Conservation (phyloP, 2,113 vertebrate species). For the Pelodiscus sinensis region DNA sequence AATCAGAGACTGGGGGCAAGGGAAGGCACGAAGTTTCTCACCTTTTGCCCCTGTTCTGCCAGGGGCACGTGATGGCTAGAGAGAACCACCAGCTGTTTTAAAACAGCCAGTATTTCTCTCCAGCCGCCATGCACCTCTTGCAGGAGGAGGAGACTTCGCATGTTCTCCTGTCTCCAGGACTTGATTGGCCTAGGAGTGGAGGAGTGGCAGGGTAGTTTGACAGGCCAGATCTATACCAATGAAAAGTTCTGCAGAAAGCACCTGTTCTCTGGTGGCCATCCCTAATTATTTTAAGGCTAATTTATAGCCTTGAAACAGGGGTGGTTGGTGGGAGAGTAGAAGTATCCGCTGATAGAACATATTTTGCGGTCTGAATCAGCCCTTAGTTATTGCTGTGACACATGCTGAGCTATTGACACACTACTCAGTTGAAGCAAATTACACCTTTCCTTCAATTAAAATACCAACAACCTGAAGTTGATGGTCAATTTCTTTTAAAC, state of each 20-base stretch:
- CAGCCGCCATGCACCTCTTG: no score
- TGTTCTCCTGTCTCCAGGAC: no score
- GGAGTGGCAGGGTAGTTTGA: no score
- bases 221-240: background rate
- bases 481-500: background rate
- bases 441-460: background rate
- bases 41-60: no score
- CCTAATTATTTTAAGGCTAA: background rate
- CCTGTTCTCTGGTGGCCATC: background rate
- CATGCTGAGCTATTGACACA: background rate
- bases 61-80: no score
- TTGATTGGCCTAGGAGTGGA: no score
- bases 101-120: no score
- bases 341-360: background rate
- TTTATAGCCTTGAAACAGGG: background rate
- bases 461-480: fast-evolving
- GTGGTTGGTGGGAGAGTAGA: background rate
- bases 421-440: background rate
- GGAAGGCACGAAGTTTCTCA: no score
- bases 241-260: background rate
- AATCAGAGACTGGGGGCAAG: no score
- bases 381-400: slow-evolving; percentile 1
- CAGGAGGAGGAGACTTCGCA: no score
- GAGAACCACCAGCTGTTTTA: no score
- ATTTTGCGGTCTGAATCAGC: background rate